Evolutionary conservation across 92 coral and sea anemone species (phyloP), one percentile per base, ranked within the genome.

Genomic region (Zoanthus solanderi): DNA sequence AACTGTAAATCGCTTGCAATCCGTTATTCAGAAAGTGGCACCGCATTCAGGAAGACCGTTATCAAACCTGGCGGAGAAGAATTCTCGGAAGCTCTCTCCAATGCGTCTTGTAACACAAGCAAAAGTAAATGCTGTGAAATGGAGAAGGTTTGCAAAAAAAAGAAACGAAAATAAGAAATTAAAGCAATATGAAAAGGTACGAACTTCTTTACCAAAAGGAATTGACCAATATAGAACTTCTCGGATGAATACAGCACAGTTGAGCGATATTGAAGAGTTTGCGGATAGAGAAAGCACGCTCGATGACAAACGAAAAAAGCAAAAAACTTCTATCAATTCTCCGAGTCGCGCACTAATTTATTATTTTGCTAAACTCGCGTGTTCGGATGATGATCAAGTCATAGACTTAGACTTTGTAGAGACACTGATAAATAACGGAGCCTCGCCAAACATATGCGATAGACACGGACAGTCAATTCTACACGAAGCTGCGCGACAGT

Each of bases 401-500:
- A 95, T 96, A 9, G 99, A 96, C 30, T 85, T 96, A 73, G 99
- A 96, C 44, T 96, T 96, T 83, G 98, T 96, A 0, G 92, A 93
- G 14, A 93, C 98, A 16, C 79, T 96, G n/a, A 92, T 96, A 63
- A 84, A 82, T 53, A 92, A 89, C 57, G 99, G 99, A 47, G 99
- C 99, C 18, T 90, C 94, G 14, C 88, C 94, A 7, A 91, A 91
- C 68, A 93, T 93, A 3, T 87, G 94, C 10, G 99, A 96, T 88
- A 92, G 99, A 58, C 98, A 96, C 69, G 99, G 99, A 7, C 99
- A 96, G 93, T 92, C 95, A 0, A 73, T 93, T 5, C 71, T 96
- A 75, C 99, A 96, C 79, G 98, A 96, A 90, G 98, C 99, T 9
- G 95, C 98, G 0, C 61, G 99, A 53, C 98, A 96, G 73, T 97